Percentiles rank a stretch among this genome's conserved stretches.
Evolutionary conservation across 2,888 invertebrate species (phyloP).

Genomic region (Euzophera pinguis): DNA sequence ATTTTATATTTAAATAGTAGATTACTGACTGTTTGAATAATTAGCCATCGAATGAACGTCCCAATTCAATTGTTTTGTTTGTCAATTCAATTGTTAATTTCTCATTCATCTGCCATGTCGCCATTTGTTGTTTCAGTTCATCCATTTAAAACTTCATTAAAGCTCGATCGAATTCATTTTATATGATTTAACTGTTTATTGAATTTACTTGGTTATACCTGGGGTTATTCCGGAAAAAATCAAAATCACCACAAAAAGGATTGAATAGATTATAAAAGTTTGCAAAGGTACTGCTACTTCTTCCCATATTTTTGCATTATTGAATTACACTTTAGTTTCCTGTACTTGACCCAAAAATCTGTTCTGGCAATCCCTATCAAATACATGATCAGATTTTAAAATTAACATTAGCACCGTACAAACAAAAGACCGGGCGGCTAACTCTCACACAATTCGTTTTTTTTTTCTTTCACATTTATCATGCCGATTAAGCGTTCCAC

Average conservation of each 20-base stretch:
- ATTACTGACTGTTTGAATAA: constrained; percentile 54
- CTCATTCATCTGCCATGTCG: constrained; percentile 44
- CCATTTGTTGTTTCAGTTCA: constrained; percentile 41
- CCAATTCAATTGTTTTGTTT: constrained; percentile 55
- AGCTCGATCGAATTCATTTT: constrained; percentile 36
- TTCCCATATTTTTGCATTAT: too few species aligned
- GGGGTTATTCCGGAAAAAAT: too few species aligned
- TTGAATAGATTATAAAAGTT: too few species aligned
- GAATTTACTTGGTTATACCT: too few species aligned
- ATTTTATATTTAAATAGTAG: constrained; percentile 53
- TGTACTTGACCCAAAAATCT: not conserved
- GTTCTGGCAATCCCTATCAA: not conserved
- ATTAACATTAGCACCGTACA: constrained; percentile 14
- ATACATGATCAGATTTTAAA: constrained; percentile 2
- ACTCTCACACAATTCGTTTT: constrained; percentile 6
- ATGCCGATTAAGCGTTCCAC: constrained; percentile 27
- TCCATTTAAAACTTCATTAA: constrained; percentile 37
- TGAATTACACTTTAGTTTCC: not conserved
- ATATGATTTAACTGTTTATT: constrained; percentile 26
- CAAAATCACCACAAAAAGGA: too few species aligned
- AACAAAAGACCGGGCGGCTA: not conserved
- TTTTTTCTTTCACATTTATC: constrained; percentile 13
- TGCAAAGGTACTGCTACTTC: too few species aligned
- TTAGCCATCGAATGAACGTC: constrained; percentile 46
- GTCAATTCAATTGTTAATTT: constrained; percentile 59